Conservation (phyloP, 2,113 vertebrate genomes). For the Charadrius vociferus region DNA sequence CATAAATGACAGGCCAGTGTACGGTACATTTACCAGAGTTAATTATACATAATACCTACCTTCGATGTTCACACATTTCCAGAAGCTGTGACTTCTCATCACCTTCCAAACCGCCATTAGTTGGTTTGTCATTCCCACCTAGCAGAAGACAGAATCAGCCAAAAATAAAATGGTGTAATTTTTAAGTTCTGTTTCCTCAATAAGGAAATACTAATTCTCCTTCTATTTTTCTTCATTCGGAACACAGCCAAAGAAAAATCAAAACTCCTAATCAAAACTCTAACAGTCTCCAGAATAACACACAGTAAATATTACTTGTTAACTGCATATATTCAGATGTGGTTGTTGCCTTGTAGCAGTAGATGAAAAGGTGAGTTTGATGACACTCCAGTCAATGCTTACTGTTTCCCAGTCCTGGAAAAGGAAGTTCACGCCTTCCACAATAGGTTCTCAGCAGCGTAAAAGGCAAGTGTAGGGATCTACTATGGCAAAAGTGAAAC, state of each 20-base stretch:
- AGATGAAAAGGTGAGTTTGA: neutral
- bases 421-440: neutral
- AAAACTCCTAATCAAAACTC: neutral
- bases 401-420: neutral
- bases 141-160: neutral
- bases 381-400: neutral
- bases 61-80: conserved; percentile 63
- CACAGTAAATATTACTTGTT: neutral
- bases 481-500: neutral
- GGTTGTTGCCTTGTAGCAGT: neutral
- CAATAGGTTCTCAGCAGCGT: too few relatives aligned
- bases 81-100: conserved; percentile 48
- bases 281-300: neutral
- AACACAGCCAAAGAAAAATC: neutral
- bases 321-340: neutral
- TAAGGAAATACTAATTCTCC: neutral
- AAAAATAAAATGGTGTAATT: neutral
- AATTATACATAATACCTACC: conserved; percentile 33
- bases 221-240: neutral
- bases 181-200: neutral
- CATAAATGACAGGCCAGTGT: neutral
- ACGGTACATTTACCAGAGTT: neutral
- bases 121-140: conserved; percentile 40
- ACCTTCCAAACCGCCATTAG: neutral
- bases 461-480: neutral